phyloP scores from a whole-genome alignment of 2,888 invertebrate genomes.

The Brenthis ino region DNA sequence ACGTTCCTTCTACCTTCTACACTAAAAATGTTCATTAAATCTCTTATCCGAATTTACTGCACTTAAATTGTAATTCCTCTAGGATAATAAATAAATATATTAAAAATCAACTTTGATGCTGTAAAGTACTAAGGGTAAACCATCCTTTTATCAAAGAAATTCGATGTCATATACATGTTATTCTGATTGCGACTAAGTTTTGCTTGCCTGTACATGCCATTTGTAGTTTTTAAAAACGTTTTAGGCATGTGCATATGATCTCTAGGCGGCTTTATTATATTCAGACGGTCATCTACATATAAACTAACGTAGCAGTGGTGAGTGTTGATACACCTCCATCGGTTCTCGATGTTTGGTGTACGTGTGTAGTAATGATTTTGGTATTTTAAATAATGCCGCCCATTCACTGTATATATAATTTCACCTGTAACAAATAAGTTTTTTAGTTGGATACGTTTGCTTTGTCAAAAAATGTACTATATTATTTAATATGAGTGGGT shows the following conservation, averaged over 20 bases:
- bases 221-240: slow-evolving; percentile 26
- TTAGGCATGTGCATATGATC: slow-evolving; percentile 34
- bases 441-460: neutral
- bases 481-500: too few relatives aligned
- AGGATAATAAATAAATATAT: too few relatives aligned
- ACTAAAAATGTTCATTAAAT: too few relatives aligned
- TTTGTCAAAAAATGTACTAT: too few relatives aligned
- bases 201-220: slow-evolving; percentile 30
- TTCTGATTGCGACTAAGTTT: slow-evolving; percentile 15
- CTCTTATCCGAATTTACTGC: too few relatives aligned
- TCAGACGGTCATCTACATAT: slow-evolving; percentile 38
- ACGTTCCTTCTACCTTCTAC: too few relatives aligned
- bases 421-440: slow-evolving; percentile 42
- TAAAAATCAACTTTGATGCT: too few relatives aligned
- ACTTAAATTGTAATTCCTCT: too few relatives aligned
- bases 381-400: slow-evolving; percentile 55
- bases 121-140: too few relatives aligned
- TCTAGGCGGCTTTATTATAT: slow-evolving; percentile 28
- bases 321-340: slow-evolving; percentile 57
- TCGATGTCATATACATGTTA: neutral
- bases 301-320: slow-evolving; percentile 48
- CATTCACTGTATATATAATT: slow-evolving; percentile 51
- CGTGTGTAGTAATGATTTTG: slow-evolving; percentile 59
- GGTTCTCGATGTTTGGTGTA: slow-evolving; percentile 49
- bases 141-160: neutral